These are phyloP conservation scores for Caenorhabditis sp. DNA, from an alignment of 2,888 invertebrate species.

Conservation along the genomic window DNA sequence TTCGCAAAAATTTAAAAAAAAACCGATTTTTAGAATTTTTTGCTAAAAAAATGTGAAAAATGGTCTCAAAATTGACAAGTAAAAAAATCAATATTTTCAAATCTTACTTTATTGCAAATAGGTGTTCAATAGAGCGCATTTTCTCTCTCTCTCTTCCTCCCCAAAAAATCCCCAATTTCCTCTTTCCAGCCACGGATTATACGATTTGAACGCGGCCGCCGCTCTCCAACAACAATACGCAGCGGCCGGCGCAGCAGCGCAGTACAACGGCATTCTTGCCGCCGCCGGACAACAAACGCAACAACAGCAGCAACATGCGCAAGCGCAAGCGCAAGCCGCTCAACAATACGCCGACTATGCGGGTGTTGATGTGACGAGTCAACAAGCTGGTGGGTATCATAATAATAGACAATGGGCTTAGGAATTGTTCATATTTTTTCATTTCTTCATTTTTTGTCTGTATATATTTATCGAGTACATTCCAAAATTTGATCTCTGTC, in stretches of 20 bases:
- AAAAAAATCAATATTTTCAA: too few species aligned
- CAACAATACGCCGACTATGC: constrained; percentile 48
- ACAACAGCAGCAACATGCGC: constrained; percentile 17
- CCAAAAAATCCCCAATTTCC: background rate
- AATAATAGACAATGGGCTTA: constrained; percentile 41
- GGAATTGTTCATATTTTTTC: background rate
- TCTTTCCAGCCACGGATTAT: constrained; percentile 36
- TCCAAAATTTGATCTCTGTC: too few species aligned
- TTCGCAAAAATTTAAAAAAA: too few species aligned
- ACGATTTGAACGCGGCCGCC: constrained; percentile 26
- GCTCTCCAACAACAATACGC: constrained; percentile 38
- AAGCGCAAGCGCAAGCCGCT: constrained; percentile 13
- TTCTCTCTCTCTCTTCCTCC: too few species aligned
- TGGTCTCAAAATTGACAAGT: too few species aligned
- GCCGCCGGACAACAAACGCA: constrained; percentile 24
- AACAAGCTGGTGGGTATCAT: constrained; percentile 43
- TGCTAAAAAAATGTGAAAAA: too few species aligned
- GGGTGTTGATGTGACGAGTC: constrained; percentile 43
- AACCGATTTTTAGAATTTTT: too few species aligned
- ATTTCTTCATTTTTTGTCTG: background rate
- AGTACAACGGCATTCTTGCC: constrained; percentile 9
- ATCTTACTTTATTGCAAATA: too few species aligned
- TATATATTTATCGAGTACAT: background rate
- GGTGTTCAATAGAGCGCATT: too few species aligned
- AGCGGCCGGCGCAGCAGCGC: constrained; percentile 2